Percentiles rank a stretch among this genome's conserved stretches.
These are phyloP conservation scores for Coregonus ussuriensis DNA, from an alignment of 2,797 vertebrate species.

Conservation along the genomic window DNA sequence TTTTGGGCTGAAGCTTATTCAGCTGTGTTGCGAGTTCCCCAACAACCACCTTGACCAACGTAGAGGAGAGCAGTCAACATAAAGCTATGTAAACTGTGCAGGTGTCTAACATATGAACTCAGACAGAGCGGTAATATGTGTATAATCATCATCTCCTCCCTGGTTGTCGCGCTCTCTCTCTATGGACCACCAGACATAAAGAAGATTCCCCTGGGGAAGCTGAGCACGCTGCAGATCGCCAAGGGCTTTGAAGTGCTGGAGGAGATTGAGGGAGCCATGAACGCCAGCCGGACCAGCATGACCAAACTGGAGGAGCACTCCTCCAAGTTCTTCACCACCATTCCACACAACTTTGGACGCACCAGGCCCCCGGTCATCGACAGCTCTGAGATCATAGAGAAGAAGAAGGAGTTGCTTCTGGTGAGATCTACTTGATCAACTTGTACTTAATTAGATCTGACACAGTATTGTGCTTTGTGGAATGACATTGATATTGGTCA, in stretches of 20 bases:
- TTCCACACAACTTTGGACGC: conserved; percentile 91
- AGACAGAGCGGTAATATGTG: background rate
- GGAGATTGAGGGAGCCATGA: conserved; percentile 80
- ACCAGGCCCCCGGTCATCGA: conserved; percentile 78
- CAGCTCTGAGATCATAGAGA: conserved; percentile 71
- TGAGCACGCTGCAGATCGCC: conserved; percentile 89
- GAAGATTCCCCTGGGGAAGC: conserved; percentile 93
- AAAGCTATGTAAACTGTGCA: too few species aligned
- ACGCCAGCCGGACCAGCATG: background rate
- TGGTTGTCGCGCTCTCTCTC: background rate
- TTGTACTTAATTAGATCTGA: too few species aligned
- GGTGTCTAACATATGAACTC: background rate
- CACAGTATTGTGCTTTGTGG: too few species aligned
- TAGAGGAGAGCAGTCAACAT: background rate
- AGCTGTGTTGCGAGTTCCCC: background rate
- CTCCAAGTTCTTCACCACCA: conserved; percentile 86
- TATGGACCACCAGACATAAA: conserved; percentile 81
- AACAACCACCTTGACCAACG: background rate
- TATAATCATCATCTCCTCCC: background rate
- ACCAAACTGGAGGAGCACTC: conserved; percentile 80
- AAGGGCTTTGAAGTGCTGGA: conserved; percentile 90
- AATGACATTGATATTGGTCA: too few species aligned
- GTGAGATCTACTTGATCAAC: conserved; percentile 63
- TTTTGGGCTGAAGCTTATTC: background rate
- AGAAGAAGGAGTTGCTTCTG: conserved; percentile 95